Evolutionary conservation across 2,797 vertebrate species (phyloP).

Genomic region (Xerus rutilus): DNA sequence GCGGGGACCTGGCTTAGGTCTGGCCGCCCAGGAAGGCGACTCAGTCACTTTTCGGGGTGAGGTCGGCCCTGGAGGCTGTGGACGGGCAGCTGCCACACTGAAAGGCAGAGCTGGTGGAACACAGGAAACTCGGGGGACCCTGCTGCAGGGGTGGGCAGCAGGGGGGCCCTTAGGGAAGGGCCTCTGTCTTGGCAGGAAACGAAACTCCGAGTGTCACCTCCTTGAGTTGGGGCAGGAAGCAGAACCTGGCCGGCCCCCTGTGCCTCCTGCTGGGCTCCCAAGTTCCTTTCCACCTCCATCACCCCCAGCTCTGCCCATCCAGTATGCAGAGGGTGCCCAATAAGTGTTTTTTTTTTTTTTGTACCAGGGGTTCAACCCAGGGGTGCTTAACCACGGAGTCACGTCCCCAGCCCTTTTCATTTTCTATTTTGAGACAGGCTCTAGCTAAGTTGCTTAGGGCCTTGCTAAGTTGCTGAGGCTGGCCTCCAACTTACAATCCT

Average conservation of each 20-base stretch:
- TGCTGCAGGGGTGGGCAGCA: not conserved
- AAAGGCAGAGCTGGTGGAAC: not conserved
- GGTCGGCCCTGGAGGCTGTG: constrained; percentile 19
- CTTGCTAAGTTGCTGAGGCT: no score
- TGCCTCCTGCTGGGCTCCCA: not conserved
- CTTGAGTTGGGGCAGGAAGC: not conserved
- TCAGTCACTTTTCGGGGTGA: not conserved
- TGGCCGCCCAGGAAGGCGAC: not conserved
- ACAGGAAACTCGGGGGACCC: not conserved
- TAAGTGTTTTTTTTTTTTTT: not conserved
- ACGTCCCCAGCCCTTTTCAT: no score
- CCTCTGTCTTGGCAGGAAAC: not conserved
- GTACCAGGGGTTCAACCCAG: no score
- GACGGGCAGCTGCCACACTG: not conserved
- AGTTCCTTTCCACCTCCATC: not conserved
- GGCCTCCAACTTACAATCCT: no score
- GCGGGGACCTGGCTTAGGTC: constrained; percentile 1
- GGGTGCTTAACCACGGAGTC: no score
- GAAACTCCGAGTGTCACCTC: not conserved
- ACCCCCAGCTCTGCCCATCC: no score
- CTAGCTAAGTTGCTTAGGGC: no score
- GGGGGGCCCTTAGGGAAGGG: not conserved
- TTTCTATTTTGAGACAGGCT: no score
- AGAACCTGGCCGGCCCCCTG: not conserved
- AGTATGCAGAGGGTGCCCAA: not conserved